These are phyloP conservation scores for Paramormyrops hopkinsi DNA, from an alignment of 2,797 vertebrate genomes.

Conservation along the genomic window DNA sequence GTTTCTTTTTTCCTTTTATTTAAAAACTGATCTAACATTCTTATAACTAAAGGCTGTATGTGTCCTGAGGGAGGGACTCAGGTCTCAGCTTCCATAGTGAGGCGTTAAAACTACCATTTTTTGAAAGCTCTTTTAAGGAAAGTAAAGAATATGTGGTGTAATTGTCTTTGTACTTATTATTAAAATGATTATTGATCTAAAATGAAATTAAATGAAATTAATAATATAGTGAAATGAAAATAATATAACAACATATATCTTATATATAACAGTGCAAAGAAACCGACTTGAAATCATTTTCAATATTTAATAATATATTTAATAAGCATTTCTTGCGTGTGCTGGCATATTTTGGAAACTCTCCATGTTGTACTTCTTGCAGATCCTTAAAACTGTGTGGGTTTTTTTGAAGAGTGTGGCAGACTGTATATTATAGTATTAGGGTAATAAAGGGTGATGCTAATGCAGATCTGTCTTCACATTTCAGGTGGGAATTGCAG, in stretches of 20 bases:
- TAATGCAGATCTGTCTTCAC: conserved; percentile 38
- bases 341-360: conserved; percentile 22
- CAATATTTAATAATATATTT: neutral
- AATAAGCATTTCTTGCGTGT: neutral
- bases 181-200: neutral
- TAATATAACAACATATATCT: neutral
- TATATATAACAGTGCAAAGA: neutral
- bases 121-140: neutral
- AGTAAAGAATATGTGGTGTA: neutral
- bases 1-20: neutral
- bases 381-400: neutral
- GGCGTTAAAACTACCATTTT: neutral
- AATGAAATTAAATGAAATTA: neutral
- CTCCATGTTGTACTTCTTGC: conserved; percentile 24
- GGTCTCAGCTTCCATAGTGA: neutral
- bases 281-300: neutral
- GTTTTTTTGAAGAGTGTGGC: neutral
- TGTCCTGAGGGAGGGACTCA: neutral
- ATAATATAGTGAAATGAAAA: neutral
- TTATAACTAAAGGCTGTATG: neutral
- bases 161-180: neutral
- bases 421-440: conserved; percentile 14
- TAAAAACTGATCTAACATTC: neutral
- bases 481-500: conserved; percentile 91
- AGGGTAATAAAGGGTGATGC: conserved; percentile 25